Percentiles rank a stretch among this genome's conserved stretches.
Conservation (phyloP, 2,113 vertebrate genomes). For the Psittacula cyanocephala region DNA sequence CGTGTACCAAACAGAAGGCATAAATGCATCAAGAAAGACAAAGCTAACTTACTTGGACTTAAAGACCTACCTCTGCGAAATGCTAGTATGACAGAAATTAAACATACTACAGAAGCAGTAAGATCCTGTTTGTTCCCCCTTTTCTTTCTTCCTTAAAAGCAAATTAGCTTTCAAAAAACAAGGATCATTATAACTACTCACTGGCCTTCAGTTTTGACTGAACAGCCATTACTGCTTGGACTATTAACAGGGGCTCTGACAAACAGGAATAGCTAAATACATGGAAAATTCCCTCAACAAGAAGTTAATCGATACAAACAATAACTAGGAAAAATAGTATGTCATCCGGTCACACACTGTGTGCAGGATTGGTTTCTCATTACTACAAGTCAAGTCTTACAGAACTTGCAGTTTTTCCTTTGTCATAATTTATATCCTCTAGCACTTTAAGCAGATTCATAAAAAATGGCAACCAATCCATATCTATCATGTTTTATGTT, state of each 20-base stretch:
- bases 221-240: not conserved
- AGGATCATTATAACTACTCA: not conserved
- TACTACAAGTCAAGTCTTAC: constrained; percentile 39
- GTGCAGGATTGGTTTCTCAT: constrained; percentile 45
- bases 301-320: not conserved
- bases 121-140: not conserved
- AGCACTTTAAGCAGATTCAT: constrained; percentile 39
- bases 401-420: constrained; percentile 55
- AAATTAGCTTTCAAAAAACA: not conserved
- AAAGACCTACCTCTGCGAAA: not conserved
- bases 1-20: accelerated
- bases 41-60: not conserved
- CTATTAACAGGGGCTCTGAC: not conserved
- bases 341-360: not conserved
- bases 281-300: not conserved
- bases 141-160: not conserved
- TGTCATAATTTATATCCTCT: constrained; percentile 52
- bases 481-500: constrained; percentile 59
- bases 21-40: not conserved
- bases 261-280: not conserved
- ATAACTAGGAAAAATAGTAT: not conserved
- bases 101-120: not conserved
- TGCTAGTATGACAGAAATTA: not conserved
- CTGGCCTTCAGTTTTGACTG: not conserved
- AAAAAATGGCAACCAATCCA: constrained; percentile 49